Evolutionary conservation across 2,797 vertebrate species (phyloP), one percentile per base, ranked within the genome.

Genomic region (Heliangelus exortis): DNA sequence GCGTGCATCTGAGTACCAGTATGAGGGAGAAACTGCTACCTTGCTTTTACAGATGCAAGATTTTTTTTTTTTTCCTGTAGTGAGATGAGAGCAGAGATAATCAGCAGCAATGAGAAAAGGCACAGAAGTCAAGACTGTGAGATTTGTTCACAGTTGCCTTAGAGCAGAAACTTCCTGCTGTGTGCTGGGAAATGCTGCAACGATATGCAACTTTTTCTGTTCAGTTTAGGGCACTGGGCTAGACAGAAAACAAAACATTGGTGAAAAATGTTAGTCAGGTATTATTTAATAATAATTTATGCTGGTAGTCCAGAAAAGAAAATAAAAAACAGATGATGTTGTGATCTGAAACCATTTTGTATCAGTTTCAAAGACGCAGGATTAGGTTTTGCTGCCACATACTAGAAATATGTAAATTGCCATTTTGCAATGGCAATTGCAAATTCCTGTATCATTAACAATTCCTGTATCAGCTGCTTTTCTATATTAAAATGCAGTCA

Each of bases 401-500:
- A 31, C 21, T 61, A 72, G 66, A 90, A 92, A 77, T 71, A 74
- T 4, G 28, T 36, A 84, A 88, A 86, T 66, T 79, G 13, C 6
- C 39, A 59, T 85, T 91, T 76, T 85, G 33, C 34, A 41, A 41
- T 41, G 39, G 39, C 39, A 41, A 14, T 41, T 41, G 39, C 39
- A 41, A 41, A 41, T 41, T 41, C 13, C 39, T 41, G 39, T 41
- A 41, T 41, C 39, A 41, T 14, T 41, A 14, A 14, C 39, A 41
- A 41, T 23, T 93, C 65, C 47, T 36, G 53, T 66, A 89, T 84
- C 43, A 73, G 43, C 50, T 51, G 34, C 29, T 84, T 91, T 71
- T 89, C 61, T 63, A n/a, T 65, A 88, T 54, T 90, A 71, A 95
- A 94, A 67, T 84, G 28, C n/a, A 87, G n/a, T 17, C 25, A 41